Evolutionary conservation across 2,113 vertebrate species (phyloP).

Genomic region (Physeter macrocephalus): DNA sequence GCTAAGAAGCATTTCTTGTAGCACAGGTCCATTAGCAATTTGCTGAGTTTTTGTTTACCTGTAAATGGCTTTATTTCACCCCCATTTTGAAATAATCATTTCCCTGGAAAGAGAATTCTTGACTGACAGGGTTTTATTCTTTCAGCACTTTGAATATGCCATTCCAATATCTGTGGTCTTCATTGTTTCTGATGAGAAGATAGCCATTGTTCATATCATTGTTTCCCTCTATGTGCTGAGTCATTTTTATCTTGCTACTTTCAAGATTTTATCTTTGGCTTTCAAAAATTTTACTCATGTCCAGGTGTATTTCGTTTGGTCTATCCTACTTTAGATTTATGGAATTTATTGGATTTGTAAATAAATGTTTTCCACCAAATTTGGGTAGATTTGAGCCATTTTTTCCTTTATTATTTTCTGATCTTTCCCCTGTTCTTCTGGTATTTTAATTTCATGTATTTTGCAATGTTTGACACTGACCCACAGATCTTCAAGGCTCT

Average conservation of each 20-base stretch:
- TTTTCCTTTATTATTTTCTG: not conserved
- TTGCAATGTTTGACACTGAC: not conserved
- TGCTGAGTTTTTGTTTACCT: not conserved
- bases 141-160: not conserved
- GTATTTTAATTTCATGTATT: not conserved
- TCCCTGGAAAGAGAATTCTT: not conserved
- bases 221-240: not conserved
- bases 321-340: not conserved
- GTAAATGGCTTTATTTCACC: not conserved
- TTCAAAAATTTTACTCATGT: not conserved
- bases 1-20: not conserved
- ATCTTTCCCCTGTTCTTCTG: not conserved
- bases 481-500: not conserved
- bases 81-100: not conserved
- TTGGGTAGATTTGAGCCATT: not conserved
- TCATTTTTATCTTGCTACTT: not conserved
- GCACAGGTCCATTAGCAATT: not conserved
- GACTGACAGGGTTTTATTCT: not conserved
- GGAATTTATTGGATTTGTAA: not conserved
- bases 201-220: not conserved
- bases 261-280: not conserved
- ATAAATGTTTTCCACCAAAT: not conserved
- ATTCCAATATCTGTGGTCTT: not conserved
- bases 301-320: not conserved
- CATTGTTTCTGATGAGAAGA: not conserved